Conservation (phyloP, 2,888 invertebrate genomes). For the Patella pellucida region DNA sequence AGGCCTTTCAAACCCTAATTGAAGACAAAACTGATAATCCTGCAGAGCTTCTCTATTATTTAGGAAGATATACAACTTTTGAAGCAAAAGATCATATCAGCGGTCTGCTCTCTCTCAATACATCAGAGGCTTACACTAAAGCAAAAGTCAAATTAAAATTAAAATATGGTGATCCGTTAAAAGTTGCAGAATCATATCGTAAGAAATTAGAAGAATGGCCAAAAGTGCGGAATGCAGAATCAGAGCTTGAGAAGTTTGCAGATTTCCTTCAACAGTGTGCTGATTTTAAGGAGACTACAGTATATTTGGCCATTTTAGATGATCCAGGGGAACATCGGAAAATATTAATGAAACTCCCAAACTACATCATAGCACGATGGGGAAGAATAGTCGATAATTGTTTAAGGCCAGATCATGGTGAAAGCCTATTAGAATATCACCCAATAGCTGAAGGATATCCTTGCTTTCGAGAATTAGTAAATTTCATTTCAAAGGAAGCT, state of each 20-base stretch:
- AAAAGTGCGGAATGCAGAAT: background rate
- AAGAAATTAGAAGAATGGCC: conserved; percentile 1
- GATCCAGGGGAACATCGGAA: background rate
- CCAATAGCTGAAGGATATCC: background rate
- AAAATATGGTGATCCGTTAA: background rate
- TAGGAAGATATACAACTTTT: background rate
- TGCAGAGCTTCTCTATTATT: background rate
- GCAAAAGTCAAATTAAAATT: background rate
- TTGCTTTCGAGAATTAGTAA: background rate
- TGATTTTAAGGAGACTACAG: background rate
- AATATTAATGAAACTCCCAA: background rate
- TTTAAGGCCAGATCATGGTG: background rate
- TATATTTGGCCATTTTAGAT: background rate
- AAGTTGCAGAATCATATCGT: background rate
- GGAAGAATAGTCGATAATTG: background rate
- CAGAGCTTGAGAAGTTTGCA: background rate
- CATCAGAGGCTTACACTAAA: background rate
- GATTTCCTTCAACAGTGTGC: conserved; percentile 1
- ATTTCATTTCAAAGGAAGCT: conserved; percentile 3
- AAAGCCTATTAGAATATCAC: background rate
- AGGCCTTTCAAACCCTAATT: background rate
- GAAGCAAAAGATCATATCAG: background rate
- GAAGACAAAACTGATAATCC: background rate
- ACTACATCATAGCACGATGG: background rate
- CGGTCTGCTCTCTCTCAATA: background rate